Evolutionary conservation across 2,797 vertebrate genomes (phyloP).

Genomic region (Xenentodon cancila): DNA sequence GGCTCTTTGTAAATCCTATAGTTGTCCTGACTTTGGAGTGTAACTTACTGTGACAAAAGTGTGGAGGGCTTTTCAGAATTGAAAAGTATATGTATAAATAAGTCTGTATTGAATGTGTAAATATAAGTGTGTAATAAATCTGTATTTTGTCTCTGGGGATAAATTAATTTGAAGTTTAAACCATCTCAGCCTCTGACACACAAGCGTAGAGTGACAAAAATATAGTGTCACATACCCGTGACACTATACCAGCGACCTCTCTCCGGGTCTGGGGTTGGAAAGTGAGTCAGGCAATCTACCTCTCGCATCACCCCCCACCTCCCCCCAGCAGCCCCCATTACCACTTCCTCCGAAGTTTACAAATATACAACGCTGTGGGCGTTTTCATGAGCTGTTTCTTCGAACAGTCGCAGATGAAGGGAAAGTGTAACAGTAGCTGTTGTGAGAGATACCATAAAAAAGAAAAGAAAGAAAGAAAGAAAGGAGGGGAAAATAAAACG

Average conservation of each 20-base stretch:
- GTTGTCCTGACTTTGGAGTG: not conserved
- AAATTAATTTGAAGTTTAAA: slow-evolving; percentile 24
- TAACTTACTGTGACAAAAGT: not conserved
- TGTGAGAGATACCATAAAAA: not conserved
- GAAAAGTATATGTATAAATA: slow-evolving; percentile 6
- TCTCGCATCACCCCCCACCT: slow-evolving; percentile 10
- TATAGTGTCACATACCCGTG: slow-evolving; percentile 3
- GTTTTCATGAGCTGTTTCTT: slow-evolving; percentile 68
- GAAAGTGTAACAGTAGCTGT: slow-evolving; percentile 41
- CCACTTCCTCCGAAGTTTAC: slow-evolving; percentile 74
- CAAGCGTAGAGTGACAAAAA: not conserved
- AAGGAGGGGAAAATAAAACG: no score
- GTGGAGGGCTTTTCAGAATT: not conserved
- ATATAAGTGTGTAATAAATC: no score
- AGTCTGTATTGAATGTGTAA: not conserved
- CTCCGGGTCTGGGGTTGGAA: slow-evolving; percentile 63
- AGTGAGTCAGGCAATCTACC: slow-evolving; percentile 74
- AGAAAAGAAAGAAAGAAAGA: not conserved
- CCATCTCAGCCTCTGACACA: slow-evolving; percentile 10
- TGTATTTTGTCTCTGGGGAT: not conserved
- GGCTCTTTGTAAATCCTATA: not conserved
- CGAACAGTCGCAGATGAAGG: slow-evolving; percentile 57
- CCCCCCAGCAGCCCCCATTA: slow-evolving; percentile 32
- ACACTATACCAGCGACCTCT: slow-evolving; percentile 6
- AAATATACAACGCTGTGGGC: slow-evolving; percentile 70